Conservation (phyloP, 2,888 invertebrate species). For the Stenichneumon culpator region DNA sequence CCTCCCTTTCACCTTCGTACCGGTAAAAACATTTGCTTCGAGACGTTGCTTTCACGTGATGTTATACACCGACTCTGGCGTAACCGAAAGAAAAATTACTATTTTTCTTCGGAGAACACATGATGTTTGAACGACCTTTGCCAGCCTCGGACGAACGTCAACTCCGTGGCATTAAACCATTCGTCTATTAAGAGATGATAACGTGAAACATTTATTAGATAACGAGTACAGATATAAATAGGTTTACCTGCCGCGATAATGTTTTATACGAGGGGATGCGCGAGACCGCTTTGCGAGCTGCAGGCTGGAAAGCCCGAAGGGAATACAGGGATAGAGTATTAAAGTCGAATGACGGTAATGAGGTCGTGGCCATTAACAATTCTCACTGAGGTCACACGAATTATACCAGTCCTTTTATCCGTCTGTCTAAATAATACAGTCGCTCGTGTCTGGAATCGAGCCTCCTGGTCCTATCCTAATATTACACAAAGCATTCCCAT, state of each 20-base stretch:
- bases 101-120: background rate
- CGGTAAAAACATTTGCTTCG: slow-evolving; percentile 41
- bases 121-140: too few species aligned
- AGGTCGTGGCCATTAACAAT: background rate
- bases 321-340: background rate
- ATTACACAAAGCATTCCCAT: background rate
- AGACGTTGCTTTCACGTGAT: background rate
- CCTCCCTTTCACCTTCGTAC: slow-evolving; percentile 5
- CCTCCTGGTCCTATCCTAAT: background rate
- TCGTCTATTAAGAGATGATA: background rate
- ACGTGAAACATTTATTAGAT: background rate
- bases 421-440: background rate
- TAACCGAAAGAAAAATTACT: background rate
- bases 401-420: background rate
- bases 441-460: background rate
- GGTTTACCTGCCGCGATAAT: background rate
- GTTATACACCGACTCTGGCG: background rate
- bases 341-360: background rate
- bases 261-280: background rate
- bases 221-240: background rate
- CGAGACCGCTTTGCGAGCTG: background rate
- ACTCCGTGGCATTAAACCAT: background rate
- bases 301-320: background rate
- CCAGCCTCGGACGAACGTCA: background rate
- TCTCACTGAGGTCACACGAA: background rate